These are phyloP conservation scores for Phocides pigmalion DNA, from an alignment of 1,140 invertebrate species.

Conservation along the genomic window DNA sequence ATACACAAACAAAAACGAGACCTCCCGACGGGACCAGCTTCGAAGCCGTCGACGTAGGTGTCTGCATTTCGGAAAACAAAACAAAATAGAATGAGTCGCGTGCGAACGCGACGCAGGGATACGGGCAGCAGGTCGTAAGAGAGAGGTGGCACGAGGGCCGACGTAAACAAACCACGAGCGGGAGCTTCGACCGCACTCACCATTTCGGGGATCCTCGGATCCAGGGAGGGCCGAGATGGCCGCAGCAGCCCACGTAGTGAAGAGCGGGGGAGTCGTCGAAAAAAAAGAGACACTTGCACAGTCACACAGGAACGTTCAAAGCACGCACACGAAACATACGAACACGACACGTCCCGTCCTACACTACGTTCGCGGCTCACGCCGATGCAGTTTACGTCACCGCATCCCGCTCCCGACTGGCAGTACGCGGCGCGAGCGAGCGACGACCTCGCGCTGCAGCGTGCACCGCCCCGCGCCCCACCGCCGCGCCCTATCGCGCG, in stretches of 20 bases:
- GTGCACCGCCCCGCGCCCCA: slow-evolving; percentile 71
- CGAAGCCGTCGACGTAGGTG: slow-evolving; percentile 73
- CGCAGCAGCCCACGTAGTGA: slow-evolving; percentile 74
- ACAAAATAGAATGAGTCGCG: slow-evolving; percentile 79
- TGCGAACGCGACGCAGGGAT: slow-evolving; percentile 73
- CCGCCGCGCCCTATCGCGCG: slow-evolving; percentile 50
- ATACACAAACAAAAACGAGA: slow-evolving; percentile 73
- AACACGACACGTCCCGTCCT: slow-evolving; percentile 77
- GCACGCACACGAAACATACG: slow-evolving; percentile 68
- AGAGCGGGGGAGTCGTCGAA: slow-evolving; percentile 71
- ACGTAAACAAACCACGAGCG: slow-evolving; percentile 81
- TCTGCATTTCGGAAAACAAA: slow-evolving; percentile 82
- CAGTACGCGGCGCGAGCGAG: slow-evolving; percentile 69
- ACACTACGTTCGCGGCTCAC: slow-evolving; percentile 79
- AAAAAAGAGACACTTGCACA: slow-evolving; percentile 61
- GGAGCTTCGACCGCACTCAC: slow-evolving; percentile 82
- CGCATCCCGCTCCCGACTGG: slow-evolving; percentile 83
- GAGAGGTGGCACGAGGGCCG: slow-evolving; percentile 71
- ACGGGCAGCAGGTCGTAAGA: slow-evolving; percentile 77
- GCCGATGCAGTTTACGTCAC: slow-evolving; percentile 82
- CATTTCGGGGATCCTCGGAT: slow-evolving; percentile 77
- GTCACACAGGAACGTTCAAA: slow-evolving; percentile 64
- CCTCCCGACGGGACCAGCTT: slow-evolving; percentile 67
- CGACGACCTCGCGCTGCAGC: slow-evolving; percentile 80
- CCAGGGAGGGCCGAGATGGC: slow-evolving; percentile 51